Percentiles rank a stretch among this genome's conserved stretches.
Evolutionary conservation across 2,797 vertebrate genomes (phyloP).

Genomic region (Pangasius krempfi): DNA sequence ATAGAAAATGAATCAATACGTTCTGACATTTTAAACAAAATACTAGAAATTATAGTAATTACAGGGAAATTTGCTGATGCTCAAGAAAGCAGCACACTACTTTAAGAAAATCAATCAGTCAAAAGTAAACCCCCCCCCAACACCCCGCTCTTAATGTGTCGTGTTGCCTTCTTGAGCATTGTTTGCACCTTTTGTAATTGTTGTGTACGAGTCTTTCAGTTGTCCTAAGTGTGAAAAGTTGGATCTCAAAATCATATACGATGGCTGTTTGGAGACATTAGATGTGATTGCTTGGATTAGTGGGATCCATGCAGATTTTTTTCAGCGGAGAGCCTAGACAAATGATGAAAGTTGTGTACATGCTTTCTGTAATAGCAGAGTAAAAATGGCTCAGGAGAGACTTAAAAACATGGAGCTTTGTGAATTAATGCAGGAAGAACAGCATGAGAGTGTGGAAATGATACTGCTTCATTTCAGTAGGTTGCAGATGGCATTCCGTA

Average conservation of each 20-base stretch:
- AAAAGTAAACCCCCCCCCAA: no score
- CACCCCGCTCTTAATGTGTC: no score
- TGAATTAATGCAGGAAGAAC: slow-evolving; percentile 10
- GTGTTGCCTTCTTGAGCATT: no score
- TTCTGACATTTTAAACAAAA: neutral
- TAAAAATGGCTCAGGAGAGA: neutral
- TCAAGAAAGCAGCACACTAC: no score
- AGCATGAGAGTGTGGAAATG: slow-evolving; percentile 2
- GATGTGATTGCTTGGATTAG: neutral
- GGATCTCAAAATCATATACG: no score
- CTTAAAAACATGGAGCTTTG: neutral
- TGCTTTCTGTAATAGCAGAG: neutral
- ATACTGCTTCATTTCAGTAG: neutral
- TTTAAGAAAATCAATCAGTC: no score
- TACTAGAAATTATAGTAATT: neutral
- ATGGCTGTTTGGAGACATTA: neutral
- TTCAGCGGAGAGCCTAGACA: neutral
- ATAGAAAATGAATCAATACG: neutral
- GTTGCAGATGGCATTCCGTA: slow-evolving; percentile 19
- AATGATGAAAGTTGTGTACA: neutral
- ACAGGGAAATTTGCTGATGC: neutral
- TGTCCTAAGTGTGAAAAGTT: no score
- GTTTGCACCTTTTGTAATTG: no score
- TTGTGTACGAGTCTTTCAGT: no score
- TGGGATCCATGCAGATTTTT: neutral